Evolutionary conservation across 2,888 invertebrate genomes (phyloP).

Genomic region (Nephrotoma flavescens): DNA sequence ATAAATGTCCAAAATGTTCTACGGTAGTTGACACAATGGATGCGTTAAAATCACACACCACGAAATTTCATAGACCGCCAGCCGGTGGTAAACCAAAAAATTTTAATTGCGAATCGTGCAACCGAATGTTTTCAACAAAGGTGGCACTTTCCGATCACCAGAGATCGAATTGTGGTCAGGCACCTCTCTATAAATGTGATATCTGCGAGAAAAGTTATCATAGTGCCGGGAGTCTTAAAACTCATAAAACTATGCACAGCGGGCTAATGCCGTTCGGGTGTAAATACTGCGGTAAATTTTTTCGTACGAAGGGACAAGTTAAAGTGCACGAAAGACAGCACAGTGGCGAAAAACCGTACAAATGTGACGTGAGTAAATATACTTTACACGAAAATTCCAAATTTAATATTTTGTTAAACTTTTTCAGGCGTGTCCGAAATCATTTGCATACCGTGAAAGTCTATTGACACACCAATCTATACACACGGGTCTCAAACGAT

Average conservation of each 20-base stretch:
- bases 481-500: slow-evolving; percentile 36
- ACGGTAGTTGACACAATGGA: not conserved
- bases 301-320: slow-evolving; percentile 26
- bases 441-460: slow-evolving; percentile 36
- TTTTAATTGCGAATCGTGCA: slow-evolving; percentile 20
- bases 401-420: not conserved
- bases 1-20: not conserved
- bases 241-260: slow-evolving; percentile 33
- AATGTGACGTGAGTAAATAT: slow-evolving; percentile 28
- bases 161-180: slow-evolving; percentile 31
- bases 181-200: slow-evolving; percentile 27
- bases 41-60: slow-evolving; percentile 13
- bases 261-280: slow-evolving; percentile 22
- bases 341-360: slow-evolving; percentile 36
- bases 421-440: slow-evolving; percentile 28
- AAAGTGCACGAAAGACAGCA: slow-evolving; percentile 31
- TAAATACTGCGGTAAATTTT: slow-evolving; percentile 25
- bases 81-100: slow-evolving; percentile 11
- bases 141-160: slow-evolving; percentile 32
- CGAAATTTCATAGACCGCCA: slow-evolving; percentile 9
- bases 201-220: slow-evolving; percentile 32
- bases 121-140: slow-evolving; percentile 28
- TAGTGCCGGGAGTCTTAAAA: slow-evolving; percentile 32
- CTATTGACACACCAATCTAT: slow-evolving; percentile 35
- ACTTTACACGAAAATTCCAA: not conserved